Evolutionary conservation across 2,113 vertebrate genomes (phyloP).

Genomic region (Halcyon malimbica): DNA sequence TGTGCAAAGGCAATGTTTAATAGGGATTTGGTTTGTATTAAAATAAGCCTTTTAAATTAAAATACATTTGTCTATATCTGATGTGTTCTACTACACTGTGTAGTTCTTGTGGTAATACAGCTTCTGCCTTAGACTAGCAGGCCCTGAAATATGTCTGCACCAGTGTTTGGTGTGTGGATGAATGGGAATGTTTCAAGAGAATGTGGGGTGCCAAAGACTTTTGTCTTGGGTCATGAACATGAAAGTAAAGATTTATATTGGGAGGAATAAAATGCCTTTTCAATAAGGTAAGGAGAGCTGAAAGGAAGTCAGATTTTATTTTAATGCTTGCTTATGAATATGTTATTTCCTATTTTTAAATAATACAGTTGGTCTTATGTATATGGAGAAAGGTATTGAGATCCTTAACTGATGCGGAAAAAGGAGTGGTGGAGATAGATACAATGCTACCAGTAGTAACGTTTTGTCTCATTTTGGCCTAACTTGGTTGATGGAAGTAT

Average conservation of each 20-base stretch:
- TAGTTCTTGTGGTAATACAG: background rate
- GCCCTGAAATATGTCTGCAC: slow-evolving; percentile 17
- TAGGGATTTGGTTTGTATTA: background rate
- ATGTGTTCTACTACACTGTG: background rate
- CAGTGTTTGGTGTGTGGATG: background rate
- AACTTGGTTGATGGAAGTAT: background rate
- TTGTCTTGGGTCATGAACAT: background rate
- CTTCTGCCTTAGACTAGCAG: background rate
- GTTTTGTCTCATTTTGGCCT: background rate
- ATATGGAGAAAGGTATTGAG: background rate
- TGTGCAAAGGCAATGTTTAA: background rate
- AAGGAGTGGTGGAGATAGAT: background rate
- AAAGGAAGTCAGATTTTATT: background rate
- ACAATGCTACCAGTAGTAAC: background rate
- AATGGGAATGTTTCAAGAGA: background rate
- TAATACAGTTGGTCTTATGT: background rate
- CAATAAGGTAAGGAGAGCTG: background rate
- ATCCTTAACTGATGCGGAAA: background rate
- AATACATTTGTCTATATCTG: background rate
- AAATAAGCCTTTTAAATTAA: too few species aligned
- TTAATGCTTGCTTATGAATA: background rate
- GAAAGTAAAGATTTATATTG: background rate
- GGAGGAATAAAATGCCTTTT: background rate
- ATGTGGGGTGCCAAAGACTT: background rate
- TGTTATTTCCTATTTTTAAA: background rate